Evolutionary conservation across 2,888 invertebrate genomes (phyloP).

Genomic region (Sabatieria punctata): DNA sequence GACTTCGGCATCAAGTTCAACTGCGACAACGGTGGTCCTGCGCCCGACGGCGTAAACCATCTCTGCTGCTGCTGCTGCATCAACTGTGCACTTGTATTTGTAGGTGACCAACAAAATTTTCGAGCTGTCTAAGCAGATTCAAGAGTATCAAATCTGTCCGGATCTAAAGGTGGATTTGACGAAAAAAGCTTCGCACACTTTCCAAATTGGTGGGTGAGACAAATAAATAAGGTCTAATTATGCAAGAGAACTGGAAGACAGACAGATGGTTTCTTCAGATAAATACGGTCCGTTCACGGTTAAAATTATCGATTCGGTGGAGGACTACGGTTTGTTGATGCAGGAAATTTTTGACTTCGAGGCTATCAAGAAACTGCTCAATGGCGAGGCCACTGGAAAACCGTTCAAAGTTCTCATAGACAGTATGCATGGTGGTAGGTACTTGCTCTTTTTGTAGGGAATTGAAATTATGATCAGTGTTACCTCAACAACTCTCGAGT

Average conservation of each 20-base stretch:
- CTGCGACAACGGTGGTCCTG: constrained; percentile 86
- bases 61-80: constrained; percentile 60
- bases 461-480: background rate
- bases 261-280: constrained; percentile 45
- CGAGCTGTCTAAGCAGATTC: constrained; percentile 56
- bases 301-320: constrained; percentile 74
- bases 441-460: background rate
- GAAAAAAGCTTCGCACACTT: constrained; percentile 50
- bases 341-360: constrained; percentile 88
- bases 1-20: constrained; percentile 99
- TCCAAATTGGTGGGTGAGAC: constrained; percentile 41
- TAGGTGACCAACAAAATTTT: constrained; percentile 62
- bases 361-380: constrained; percentile 53
- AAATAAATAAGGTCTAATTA: background rate
- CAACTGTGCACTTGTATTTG: background rate
- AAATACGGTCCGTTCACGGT: constrained; percentile 52
- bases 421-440: constrained; percentile 74
- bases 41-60: constrained; percentile 56
- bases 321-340: constrained; percentile 74
- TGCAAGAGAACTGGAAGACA: constrained; percentile 45
- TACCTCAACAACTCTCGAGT: background rate
- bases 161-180: constrained; percentile 58
- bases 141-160: constrained; percentile 59
- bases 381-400: constrained; percentile 41
- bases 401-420: constrained; percentile 73